These are phyloP conservation scores for Bombus difficillimus DNA, from an alignment of 1,140 invertebrate species.

Conservation along the genomic window DNA sequence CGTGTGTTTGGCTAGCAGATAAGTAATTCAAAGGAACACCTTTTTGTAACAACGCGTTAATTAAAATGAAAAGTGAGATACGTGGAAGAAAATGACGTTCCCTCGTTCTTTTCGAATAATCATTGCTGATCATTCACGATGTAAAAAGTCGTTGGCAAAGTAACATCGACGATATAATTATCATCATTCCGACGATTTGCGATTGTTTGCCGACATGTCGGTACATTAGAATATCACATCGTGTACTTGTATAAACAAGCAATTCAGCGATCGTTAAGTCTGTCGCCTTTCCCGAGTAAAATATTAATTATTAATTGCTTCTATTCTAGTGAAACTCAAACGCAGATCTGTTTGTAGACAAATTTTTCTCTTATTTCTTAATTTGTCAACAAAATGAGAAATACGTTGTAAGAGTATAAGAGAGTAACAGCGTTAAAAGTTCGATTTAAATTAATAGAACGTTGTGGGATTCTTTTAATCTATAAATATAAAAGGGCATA, in stretches of 20 bases:
- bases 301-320: background rate
- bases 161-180: background rate
- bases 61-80: background rate
- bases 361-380: background rate
- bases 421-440: no score
- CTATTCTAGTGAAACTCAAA: background rate
- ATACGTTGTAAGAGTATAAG: no score
- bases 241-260: background rate
- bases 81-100: background rate
- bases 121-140: background rate
- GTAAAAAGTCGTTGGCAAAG: background rate
- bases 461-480: no score
- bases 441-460: no score
- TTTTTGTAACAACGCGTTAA: no score
- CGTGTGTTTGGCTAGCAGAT: no score
- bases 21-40: no score
- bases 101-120: background rate
- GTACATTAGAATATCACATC: background rate
- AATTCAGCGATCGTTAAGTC: background rate
- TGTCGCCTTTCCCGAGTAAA: no score
- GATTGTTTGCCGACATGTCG: background rate
- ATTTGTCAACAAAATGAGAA: background rate
- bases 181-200: background rate
- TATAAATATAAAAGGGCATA: no score
- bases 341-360: background rate